Conservation (phyloP, 2,113 vertebrate genomes). For the Fukomys damarensis region DNA sequence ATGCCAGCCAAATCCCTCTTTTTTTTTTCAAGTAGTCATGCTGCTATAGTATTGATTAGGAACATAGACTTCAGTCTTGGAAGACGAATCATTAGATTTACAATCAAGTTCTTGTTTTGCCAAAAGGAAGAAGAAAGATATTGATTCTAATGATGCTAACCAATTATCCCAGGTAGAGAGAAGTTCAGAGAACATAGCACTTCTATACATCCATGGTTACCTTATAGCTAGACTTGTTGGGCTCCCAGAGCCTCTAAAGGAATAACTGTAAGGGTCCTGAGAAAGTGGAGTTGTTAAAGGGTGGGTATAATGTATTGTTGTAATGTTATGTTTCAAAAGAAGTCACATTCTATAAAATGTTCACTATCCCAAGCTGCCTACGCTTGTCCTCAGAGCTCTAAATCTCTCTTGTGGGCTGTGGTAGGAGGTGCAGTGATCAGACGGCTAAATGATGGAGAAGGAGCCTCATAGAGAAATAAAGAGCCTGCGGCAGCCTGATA, state of each 20-base stretch:
- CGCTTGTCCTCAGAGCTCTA: background rate
- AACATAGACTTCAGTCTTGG: background rate
- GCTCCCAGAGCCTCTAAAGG: background rate
- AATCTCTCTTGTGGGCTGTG: background rate
- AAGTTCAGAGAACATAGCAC: background rate
- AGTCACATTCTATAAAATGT: background rate
- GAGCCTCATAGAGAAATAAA: background rate
- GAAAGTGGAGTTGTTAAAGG: background rate
- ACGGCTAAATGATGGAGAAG: conserved; percentile 13
- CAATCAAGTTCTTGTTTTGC: background rate
- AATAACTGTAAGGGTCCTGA: background rate
- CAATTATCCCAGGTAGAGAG: background rate
- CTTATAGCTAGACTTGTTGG: background rate
- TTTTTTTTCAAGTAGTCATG: background rate
- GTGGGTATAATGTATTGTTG: background rate
- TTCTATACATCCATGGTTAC: background rate
- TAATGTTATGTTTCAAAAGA: background rate
- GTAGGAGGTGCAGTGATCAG: background rate
- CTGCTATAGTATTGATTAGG: background rate
- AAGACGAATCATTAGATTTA: background rate
- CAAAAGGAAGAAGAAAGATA: background rate
- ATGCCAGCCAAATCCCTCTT: background rate
- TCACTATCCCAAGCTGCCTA: background rate
- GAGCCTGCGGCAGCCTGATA: background rate
- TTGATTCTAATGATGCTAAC: background rate